Percentiles rank a stretch among this genome's conserved stretches.
phyloP scores from a whole-genome alignment of 2,888 invertebrate species.

The Siphonodentalium dalli region DNA sequence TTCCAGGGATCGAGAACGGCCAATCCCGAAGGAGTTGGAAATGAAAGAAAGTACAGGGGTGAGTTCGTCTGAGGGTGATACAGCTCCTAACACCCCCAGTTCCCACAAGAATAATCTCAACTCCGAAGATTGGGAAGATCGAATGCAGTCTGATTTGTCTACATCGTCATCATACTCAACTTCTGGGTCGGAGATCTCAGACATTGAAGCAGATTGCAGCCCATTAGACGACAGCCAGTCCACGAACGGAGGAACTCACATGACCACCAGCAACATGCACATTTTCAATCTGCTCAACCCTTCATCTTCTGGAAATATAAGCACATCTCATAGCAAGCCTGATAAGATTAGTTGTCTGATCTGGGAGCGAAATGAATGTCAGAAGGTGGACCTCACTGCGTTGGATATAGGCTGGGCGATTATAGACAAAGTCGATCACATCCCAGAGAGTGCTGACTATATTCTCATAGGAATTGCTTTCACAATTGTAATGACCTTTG shows the following conservation, averaged over 20 bases:
- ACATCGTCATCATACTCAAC: constrained; percentile 47
- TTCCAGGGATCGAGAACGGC: too few relatives aligned
- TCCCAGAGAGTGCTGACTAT: constrained; percentile 81
- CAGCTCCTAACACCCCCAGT: too few relatives aligned
- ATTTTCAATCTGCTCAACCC: constrained; percentile 51
- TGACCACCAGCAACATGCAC: constrained; percentile 40
- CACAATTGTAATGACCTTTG: constrained; percentile 49
- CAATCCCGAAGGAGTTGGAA: too few relatives aligned
- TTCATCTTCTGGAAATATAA: too few relatives aligned
- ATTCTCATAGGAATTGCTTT: constrained; percentile 71
- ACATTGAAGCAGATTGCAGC: constrained; percentile 37
- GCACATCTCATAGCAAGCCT: too few relatives aligned
- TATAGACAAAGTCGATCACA: constrained; percentile 86
- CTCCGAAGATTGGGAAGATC: constrained; percentile 62
- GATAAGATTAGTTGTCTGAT: constrained; percentile 93
- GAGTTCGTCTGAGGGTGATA: constrained; percentile 47
- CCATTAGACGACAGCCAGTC: too few relatives aligned
- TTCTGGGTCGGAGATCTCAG: constrained; percentile 54
- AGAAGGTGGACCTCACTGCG: constrained; percentile 91
- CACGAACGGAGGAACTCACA: too few relatives aligned
- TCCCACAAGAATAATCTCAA: constrained; percentile 48
- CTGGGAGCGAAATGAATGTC: constrained; percentile 89
- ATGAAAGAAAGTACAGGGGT: constrained; percentile 33
- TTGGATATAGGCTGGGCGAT: constrained; percentile 94
- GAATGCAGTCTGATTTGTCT: constrained; percentile 56